These are phyloP conservation scores for Pissodes strobi DNA, from an alignment of 1,140 invertebrate genomes.

Conservation along the genomic window DNA sequence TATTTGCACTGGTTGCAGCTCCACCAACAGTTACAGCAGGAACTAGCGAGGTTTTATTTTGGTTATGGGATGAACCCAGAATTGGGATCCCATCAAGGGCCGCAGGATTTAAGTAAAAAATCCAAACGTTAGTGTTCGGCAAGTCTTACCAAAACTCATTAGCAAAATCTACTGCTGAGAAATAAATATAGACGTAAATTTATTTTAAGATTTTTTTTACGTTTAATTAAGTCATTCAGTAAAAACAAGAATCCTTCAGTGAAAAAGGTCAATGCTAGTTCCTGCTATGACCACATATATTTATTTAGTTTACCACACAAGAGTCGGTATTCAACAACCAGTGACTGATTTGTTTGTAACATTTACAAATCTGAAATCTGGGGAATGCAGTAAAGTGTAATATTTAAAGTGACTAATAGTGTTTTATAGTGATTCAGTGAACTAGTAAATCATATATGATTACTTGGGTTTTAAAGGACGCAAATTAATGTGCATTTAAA, in stretches of 20 bases:
- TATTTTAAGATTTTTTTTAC: no score
- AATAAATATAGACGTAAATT: no score
- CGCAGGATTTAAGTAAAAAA: conserved; percentile 33
- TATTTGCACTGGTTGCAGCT: conserved; percentile 31
- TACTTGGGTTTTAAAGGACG: background rate
- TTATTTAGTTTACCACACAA: no score
- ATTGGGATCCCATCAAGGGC: conserved; percentile 2
- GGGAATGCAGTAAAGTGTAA: no score
- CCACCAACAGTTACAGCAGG: conserved; percentile 29
- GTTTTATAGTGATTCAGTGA: conserved; percentile 1
- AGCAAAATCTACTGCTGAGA: no score
- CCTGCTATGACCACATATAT: no score
- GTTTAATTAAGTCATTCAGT: no score
- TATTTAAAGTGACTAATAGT: no score
- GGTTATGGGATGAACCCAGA: conserved; percentile 6
- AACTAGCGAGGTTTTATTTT: conserved; percentile 30
- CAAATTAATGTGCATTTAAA: background rate
- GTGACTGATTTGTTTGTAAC: background rate
- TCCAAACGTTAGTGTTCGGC: conserved; percentile 23
- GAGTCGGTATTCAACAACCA: background rate
- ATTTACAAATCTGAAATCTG: background rate
- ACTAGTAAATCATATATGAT: background rate
- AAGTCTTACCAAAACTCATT: no score
- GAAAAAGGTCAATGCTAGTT: no score
- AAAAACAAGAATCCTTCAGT: no score